Evolutionary conservation across 2,113 vertebrate species (phyloP).

Genomic region (Vimba vimba): DNA sequence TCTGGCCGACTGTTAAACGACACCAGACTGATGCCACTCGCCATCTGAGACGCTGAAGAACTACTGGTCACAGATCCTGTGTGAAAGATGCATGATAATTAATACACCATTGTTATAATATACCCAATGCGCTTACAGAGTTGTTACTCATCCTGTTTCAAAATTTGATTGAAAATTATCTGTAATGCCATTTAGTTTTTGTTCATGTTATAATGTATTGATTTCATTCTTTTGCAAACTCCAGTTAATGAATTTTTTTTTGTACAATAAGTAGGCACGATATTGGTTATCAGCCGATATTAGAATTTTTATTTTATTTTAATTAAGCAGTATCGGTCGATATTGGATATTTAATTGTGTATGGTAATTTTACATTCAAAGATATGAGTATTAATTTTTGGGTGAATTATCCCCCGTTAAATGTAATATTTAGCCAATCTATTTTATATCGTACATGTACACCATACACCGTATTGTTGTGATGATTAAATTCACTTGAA

Average conservation of each 20-base stretch:
- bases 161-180: too few species aligned
- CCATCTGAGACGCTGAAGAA: conserved; percentile 90
- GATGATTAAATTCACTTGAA: not conserved
- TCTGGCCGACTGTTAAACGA: conserved; percentile 91
- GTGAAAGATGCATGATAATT: not conserved
- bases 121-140: not conserved
- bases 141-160: too few species aligned
- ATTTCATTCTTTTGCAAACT: not conserved
- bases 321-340: not conserved
- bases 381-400: not conserved
- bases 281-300: not conserved
- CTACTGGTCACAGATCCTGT: conserved; percentile 88
- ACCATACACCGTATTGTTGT: not conserved
- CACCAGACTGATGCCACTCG: conserved; percentile 88
- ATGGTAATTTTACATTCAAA: not conserved
- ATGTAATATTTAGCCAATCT: not conserved
- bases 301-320: not conserved
- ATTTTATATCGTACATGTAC: not conserved
- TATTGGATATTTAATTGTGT: not conserved
- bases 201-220: not conserved
- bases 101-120: not conserved
- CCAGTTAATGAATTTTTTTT: not conserved
- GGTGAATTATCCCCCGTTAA: not conserved
- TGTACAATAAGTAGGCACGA: not conserved
- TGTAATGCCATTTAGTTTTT: not conserved